Evolutionary conservation across 2,888 invertebrate genomes (phyloP).

Genomic region (Acleris emargana): DNA sequence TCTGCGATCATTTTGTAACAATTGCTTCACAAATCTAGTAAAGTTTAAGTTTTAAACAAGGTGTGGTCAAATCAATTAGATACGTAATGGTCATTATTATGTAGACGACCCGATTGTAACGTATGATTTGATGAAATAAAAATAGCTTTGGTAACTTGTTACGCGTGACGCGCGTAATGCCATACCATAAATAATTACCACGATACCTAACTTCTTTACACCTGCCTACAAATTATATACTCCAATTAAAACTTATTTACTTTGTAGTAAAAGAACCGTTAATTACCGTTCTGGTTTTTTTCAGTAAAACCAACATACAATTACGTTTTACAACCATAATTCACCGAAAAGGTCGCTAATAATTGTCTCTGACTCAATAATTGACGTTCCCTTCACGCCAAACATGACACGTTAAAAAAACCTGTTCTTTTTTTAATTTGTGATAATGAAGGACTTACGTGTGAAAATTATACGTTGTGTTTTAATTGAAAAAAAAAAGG

Average conservation of each 20-base stretch:
- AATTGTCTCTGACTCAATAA: conserved; percentile 31
- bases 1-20: background rate
- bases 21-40: too few relatives aligned
- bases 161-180: too few relatives aligned
- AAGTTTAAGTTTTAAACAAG: too few relatives aligned
- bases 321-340: conserved; percentile 18
- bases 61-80: too few relatives aligned
- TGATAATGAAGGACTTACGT: conserved; percentile 24
- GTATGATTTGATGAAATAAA: too few relatives aligned
- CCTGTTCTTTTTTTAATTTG: conserved; percentile 19
- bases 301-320: conserved; percentile 14
- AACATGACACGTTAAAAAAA: conserved; percentile 27
- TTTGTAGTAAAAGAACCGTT: background rate
- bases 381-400: conserved; percentile 23
- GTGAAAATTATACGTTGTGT: conserved; percentile 31
- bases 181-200: too few relatives aligned
- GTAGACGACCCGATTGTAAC: too few relatives aligned
- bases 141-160: too few relatives aligned
- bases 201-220: background rate
- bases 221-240: background rate
- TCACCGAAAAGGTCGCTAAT: conserved; percentile 29
- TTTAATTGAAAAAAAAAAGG: conserved; percentile 21
- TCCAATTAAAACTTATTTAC: background rate
- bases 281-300: conserved; percentile 19
- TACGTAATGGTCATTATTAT: too few relatives aligned